phyloP scores from a whole-genome alignment of 2,797 vertebrate species.

The Tiaroga cobitis region DNA sequence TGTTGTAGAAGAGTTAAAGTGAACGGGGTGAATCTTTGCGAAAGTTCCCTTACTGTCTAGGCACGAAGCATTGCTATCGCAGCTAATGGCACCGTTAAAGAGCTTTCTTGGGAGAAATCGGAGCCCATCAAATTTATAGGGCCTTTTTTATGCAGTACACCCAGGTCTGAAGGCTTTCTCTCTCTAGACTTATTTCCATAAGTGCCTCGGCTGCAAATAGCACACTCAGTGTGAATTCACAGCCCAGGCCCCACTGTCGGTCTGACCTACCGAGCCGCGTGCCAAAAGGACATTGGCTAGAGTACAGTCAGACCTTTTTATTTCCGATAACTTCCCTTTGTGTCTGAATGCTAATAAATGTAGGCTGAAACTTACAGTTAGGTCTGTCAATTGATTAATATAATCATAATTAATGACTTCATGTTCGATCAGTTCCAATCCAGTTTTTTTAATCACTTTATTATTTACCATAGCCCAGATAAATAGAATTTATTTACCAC shows the following conservation, averaged over 20 bases:
- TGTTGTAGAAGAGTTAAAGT: constrained; percentile 49
- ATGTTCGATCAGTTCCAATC: not conserved
- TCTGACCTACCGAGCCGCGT: constrained; percentile 25
- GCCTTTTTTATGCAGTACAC: constrained; percentile 60
- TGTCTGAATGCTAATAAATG: constrained; percentile 13
- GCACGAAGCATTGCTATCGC: constrained; percentile 49
- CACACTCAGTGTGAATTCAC: constrained; percentile 52
- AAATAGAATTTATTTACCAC: not conserved
- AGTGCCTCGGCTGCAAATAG: constrained; percentile 59
- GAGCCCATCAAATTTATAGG: constrained; percentile 61
- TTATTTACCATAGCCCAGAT: not conserved
- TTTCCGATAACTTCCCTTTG: constrained; percentile 27
- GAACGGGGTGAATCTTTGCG: constrained; percentile 47
- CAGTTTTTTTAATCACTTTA: not conserved
- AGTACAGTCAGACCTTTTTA: constrained; percentile 36
- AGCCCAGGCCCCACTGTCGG: constrained; percentile 16
- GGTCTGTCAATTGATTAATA: not conserved
- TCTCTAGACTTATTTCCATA: constrained; percentile 62
- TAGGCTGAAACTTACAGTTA: not conserved
- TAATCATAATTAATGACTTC: not conserved
- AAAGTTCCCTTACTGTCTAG: constrained; percentile 42
- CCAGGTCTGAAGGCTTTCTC: constrained; percentile 53
- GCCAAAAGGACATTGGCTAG: constrained; percentile 53
- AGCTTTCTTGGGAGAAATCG: constrained; percentile 55
- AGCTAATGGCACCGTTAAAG: constrained; percentile 61